Evolutionary conservation across 2,113 vertebrate genomes (phyloP).

Genomic region (Brachypteracias leptosomus): DNA sequence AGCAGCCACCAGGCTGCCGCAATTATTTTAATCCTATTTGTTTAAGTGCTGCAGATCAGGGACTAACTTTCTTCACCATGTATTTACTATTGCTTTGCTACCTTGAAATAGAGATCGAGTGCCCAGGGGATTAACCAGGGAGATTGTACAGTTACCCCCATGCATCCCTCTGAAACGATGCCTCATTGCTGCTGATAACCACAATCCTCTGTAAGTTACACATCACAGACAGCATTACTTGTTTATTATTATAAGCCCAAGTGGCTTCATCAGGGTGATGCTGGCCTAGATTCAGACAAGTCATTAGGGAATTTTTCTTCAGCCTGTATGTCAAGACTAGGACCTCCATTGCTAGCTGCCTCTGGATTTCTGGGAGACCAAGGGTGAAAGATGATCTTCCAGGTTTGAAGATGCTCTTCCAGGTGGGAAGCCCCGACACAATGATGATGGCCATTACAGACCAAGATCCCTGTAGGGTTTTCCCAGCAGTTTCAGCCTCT

Average conservation of each 20-base stretch:
- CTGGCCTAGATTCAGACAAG: background rate
- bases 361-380: background rate
- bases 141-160: background rate
- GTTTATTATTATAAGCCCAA: background rate
- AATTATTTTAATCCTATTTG: background rate
- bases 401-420: background rate
- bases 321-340: background rate
- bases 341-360: background rate
- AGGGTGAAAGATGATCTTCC: background rate
- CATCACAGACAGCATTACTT: fast-evolving
- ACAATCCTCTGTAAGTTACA: fast-evolving
- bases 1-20: background rate
- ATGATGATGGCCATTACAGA: background rate
- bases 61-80: background rate
- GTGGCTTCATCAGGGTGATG: background rate
- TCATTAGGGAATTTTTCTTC: background rate
- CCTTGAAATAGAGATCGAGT: background rate
- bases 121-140: background rate
- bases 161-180: fast-evolving
- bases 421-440: background rate
- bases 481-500: background rate
- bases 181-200: fast-evolving
- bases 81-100: background rate
- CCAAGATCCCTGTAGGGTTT: background rate
- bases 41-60: background rate